These are phyloP conservation scores for Drosophila albomicans DNA, from an alignment of 1,140 invertebrate genomes.

Conservation along the genomic window DNA sequence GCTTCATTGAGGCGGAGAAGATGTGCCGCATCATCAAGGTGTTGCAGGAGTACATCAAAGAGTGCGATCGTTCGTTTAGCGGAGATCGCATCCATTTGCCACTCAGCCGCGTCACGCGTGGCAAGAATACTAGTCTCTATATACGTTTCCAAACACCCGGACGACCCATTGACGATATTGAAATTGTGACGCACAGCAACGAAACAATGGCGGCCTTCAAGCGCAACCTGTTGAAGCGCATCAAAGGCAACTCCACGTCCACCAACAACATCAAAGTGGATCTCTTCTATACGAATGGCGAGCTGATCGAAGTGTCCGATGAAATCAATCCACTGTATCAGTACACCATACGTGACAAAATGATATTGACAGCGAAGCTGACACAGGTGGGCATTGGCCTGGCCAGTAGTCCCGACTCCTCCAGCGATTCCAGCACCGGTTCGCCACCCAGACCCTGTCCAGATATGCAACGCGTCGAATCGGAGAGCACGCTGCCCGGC, in stretches of 20 bases:
- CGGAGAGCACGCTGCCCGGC: constrained; percentile 95
- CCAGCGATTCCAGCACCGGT: constrained; percentile 86
- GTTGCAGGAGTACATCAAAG: constrained; percentile 97
- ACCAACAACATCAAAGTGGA: constrained; percentile 93
- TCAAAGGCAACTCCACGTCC: constrained; percentile 89
- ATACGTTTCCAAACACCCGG: constrained; percentile 96
- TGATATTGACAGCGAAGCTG: constrained; percentile 95
- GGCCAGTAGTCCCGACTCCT: constrained; percentile 92
- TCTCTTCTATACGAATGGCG: constrained; percentile 93
- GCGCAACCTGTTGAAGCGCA: constrained; percentile 89
- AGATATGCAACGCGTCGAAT: constrained; percentile 88
- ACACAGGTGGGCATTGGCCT: constrained; percentile 92
- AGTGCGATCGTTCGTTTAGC: constrained; percentile 96
- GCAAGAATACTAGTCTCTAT: constrained; percentile 94
- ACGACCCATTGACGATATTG: constrained; percentile 95
- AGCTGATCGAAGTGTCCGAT: constrained; percentile 93
- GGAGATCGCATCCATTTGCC: constrained; percentile 94
- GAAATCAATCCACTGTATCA: constrained; percentile 95
- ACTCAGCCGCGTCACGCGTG: constrained; percentile 89
- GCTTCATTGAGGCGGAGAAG: constrained; percentile 91
- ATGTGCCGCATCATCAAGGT: constrained; percentile 98
- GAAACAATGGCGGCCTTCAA: constrained; percentile 89
- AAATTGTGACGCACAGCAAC: constrained; percentile 96
- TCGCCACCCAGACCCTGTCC: constrained; percentile 93
- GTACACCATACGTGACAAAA: constrained; percentile 95